A percentile compares a stretch with the other conserved stretches of the same genome.
Evolutionary conservation across 2,888 invertebrate genomes (phyloP).

Genomic region (Silvanus unidentatus): DNA sequence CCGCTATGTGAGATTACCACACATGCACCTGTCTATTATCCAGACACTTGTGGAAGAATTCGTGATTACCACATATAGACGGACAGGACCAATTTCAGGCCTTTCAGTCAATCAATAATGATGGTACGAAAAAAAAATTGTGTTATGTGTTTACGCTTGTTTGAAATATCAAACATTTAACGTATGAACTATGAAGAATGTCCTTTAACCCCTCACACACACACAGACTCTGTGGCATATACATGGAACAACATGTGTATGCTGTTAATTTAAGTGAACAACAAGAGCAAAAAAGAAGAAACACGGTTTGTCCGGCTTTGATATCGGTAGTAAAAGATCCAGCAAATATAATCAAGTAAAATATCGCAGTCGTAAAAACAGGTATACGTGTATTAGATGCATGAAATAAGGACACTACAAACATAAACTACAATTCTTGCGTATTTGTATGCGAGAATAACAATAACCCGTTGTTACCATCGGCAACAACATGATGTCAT

Average conservation of each 20-base stretch:
- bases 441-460: slow-evolving; percentile 8
- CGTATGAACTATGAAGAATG: too few species aligned
- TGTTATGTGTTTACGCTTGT: too few species aligned
- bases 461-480: slow-evolving; percentile 17
- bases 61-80: too few species aligned
- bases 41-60: too few species aligned
- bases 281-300: not conserved
- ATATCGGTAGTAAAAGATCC: slow-evolving; percentile 3
- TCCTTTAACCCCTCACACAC: too few species aligned
- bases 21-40: slow-evolving; percentile 2
- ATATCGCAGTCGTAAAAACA: slow-evolving; percentile 11
- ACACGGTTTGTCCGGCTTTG: not conserved
- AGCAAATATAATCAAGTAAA: slow-evolving; percentile 3
- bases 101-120: too few species aligned
- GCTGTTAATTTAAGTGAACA: too few species aligned
- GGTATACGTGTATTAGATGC: slow-evolving; percentile 14
- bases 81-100: too few species aligned
- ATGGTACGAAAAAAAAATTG: too few species aligned
- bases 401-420: slow-evolving; percentile 11
- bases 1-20: slow-evolving; percentile 1
- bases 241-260: too few species aligned
- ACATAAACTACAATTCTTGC: slow-evolving; percentile 13
- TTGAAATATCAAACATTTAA: too few species aligned
- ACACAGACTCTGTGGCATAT: too few species aligned
- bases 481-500: slow-evolving; percentile 21